These are phyloP conservation scores for Xestoiulus laeticollis DNA, from an alignment of 2,888 invertebrate genomes.

Conservation along the genomic window DNA sequence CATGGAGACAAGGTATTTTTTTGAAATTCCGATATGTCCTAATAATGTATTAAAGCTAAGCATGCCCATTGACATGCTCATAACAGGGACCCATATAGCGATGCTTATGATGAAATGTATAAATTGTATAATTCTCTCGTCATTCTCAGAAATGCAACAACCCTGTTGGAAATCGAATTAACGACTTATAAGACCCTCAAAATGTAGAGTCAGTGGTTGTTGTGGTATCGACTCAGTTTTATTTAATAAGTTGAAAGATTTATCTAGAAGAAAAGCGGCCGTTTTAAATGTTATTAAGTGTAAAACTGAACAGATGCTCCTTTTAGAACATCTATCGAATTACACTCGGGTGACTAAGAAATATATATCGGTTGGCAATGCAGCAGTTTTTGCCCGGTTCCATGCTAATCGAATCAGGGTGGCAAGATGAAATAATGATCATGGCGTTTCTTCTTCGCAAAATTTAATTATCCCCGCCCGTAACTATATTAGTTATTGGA, in stretches of 20 bases:
- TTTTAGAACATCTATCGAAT: background rate
- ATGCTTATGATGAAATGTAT: background rate
- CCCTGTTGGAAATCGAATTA: background rate
- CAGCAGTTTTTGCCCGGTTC: constrained; percentile 19
- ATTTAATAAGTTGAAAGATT: constrained; percentile 6
- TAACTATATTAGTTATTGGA: constrained; percentile 51
- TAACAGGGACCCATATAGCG: background rate
- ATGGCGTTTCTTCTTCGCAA: constrained; percentile 36
- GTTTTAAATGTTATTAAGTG: constrained; percentile 25
- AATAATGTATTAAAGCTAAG: background rate
- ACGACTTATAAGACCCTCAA: background rate
- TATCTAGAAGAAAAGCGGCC: background rate
- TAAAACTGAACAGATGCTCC: constrained; percentile 42
- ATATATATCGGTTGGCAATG: background rate
- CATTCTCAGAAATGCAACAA: background rate
- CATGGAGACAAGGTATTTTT: background rate
- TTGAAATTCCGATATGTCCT: background rate
- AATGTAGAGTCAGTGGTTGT: no score
- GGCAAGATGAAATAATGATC: constrained; percentile 40
- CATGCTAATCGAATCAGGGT: constrained; percentile 43
- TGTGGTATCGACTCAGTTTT: background rate
- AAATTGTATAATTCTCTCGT: background rate
- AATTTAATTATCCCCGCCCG: constrained; percentile 41
- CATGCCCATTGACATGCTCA: background rate
- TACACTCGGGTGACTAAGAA: constrained; percentile 29